phyloP scores from a whole-genome alignment of 2,113 vertebrate species.

The Istiophorus platypterus region DNA sequence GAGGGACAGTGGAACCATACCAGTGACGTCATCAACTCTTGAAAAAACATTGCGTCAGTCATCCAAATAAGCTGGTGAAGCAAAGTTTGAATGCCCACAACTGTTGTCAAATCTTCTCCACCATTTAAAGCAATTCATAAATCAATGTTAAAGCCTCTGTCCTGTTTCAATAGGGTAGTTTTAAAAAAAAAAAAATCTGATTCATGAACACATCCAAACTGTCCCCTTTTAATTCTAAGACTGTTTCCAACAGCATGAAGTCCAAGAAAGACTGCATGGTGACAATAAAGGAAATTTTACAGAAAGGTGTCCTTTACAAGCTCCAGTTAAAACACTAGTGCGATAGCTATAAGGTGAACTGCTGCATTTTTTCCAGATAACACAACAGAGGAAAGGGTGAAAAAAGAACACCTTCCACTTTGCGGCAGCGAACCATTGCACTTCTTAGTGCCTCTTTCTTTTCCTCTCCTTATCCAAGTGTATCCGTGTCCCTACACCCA shows the following conservation, averaged over 20 bases:
- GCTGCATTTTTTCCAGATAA: constrained; percentile 14
- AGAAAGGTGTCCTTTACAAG: neutral
- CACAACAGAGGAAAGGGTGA: neutral
- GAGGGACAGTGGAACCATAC: neutral
- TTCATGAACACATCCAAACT: constrained; percentile 12
- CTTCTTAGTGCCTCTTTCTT: constrained; percentile 4
- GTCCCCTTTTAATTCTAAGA: constrained; percentile 1
- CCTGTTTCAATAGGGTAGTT: constrained; percentile 6
- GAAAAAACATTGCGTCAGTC: neutral
- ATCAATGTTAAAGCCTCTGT: constrained; percentile 12
- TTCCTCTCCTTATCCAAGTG: neutral
- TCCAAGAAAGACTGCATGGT: neutral
- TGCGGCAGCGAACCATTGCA: neutral
- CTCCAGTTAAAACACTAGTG: neutral
- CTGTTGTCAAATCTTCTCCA: constrained; percentile 12
- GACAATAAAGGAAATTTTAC: neutral
- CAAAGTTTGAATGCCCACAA: constrained; percentile 24
- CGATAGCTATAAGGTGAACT: neutral
- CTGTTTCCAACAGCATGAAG: neutral
- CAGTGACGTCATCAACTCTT: neutral
- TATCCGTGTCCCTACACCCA: constrained; percentile 22
- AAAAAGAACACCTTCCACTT: constrained; percentile 13
- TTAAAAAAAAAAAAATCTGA: neutral
- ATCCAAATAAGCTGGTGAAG: constrained; percentile 20
- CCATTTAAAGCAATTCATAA: constrained; percentile 25